Conservation (phyloP, 2,113 vertebrate species). For the Turnix velox region DNA sequence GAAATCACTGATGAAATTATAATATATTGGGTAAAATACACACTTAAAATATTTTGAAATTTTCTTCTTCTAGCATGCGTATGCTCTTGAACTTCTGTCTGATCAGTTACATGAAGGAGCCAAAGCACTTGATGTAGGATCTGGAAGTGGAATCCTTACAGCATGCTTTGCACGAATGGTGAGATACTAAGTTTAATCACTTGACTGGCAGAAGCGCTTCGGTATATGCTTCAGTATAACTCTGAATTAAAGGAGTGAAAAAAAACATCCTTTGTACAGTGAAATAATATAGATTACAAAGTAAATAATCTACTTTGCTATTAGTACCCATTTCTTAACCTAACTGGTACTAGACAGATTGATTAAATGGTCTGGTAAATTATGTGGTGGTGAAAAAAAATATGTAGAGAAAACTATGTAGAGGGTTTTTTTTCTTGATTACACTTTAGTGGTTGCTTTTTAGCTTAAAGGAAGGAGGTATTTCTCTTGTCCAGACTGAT, state of each 20-base stretch:
- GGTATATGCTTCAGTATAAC: background rate
- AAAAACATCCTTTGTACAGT: fast-evolving
- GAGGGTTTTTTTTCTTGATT: background rate
- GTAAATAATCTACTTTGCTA: background rate
- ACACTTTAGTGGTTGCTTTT: background rate
- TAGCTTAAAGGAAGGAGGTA: background rate
- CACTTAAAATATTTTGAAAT: background rate
- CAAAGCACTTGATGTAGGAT: conserved; percentile 96
- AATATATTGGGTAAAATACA: background rate
- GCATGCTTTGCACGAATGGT: conserved; percentile 97
- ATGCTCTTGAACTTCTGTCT: conserved; percentile 93
- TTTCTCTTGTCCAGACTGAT: background rate
- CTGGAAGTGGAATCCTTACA: conserved; percentile 96
- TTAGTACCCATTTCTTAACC: background rate
- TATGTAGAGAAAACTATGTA: background rate
- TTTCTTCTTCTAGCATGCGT: conserved; percentile 83
- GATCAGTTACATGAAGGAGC: conserved; percentile 95
- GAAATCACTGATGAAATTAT: background rate
- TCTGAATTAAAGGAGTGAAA: background rate
- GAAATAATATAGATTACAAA: background rate
- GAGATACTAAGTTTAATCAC: conserved; percentile 61
- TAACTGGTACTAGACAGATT: background rate
- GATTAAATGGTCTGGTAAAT: background rate
- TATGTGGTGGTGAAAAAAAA: background rate
- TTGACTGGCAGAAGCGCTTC: background rate